Evolutionary conservation across 2,113 vertebrate genomes (phyloP).

Genomic region (Ammodramus savannarum): DNA sequence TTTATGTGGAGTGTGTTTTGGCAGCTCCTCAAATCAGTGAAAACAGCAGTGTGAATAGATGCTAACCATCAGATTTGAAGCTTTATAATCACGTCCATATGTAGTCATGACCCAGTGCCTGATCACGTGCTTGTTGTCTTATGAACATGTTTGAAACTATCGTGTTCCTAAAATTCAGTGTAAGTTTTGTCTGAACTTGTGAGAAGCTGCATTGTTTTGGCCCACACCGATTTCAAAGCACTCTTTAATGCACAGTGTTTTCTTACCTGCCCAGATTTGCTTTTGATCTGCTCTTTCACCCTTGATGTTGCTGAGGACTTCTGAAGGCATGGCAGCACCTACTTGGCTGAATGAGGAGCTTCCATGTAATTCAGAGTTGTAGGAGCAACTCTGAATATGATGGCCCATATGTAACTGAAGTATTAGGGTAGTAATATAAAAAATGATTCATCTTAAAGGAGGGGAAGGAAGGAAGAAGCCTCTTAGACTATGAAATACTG

Average conservation of each 20-base stretch:
- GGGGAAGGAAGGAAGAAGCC: rapidly evolving
- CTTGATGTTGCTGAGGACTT: background rate
- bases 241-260: background rate
- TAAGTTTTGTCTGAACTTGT: background rate
- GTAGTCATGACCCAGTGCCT: background rate
- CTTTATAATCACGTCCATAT: background rate
- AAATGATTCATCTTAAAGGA: background rate
- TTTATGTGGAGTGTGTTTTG: background rate
- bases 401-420: background rate
- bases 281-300: background rate
- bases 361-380: background rate
- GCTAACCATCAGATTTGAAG: background rate
- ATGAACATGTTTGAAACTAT: background rate
- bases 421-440: background rate
- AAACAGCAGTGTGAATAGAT: background rate
- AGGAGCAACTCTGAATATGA: background rate
- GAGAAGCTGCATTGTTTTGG: background rate
- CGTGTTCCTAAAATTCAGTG: background rate
- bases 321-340: background rate
- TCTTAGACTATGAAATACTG: background rate
- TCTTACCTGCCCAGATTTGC: background rate
- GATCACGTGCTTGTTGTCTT: background rate
- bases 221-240: background rate
- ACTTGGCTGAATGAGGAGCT: background rate
- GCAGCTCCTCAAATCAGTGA: background rate